Evolutionary conservation across 2,797 vertebrate species (phyloP), one percentile per base, ranked within the genome.

Genomic region (Brachyalestes nurse): DNA sequence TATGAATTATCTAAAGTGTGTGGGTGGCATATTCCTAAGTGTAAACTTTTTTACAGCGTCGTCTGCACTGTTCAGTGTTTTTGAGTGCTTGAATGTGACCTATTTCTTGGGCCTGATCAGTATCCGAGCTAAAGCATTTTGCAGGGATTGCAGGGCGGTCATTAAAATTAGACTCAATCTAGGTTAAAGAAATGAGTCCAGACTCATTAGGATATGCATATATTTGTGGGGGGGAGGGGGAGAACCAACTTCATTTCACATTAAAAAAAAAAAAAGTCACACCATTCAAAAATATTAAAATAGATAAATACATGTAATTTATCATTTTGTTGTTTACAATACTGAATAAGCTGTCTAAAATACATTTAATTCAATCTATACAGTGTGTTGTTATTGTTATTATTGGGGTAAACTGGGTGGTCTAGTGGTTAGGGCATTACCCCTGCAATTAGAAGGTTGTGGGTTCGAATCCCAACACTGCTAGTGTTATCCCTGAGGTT

Each of bases 161-260:
- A 28, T 75, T 61, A 62, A 62, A 75, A 3, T 75, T 25, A 28
- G 21, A 42, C 21, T 25, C 25, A 40, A 75, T 62, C 23, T 75
- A 5, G 57, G 21, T 75, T 62, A 28, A 28, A 34, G 7, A 71
- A 71, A 17, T 6, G 6, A 51, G 69, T 28, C 47, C 47, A 28
- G 16, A 34, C 17, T 17, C 12, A 49, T 2, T 70, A 51, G 19
- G 66, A 10, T 69, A 69, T 13, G n/a, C 10, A 4, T 23, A 0
- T 34, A 5, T 5, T 45, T 47, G 6, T 21, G 42, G 9, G 8
- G 34, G 34, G 34, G 3, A 28, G 3, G 3, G 3, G 3, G 34
- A 34, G 34, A 4, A 34, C 34, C 34, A 34, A 2, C 28, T 28
- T 28, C 28, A 28, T 34, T 34, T 34, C 4, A 34, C 34, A 34